phyloP scores from a whole-genome alignment of 53 echinoderm and acorn worm genomes.

The Patiria pectinifera region DNA sequence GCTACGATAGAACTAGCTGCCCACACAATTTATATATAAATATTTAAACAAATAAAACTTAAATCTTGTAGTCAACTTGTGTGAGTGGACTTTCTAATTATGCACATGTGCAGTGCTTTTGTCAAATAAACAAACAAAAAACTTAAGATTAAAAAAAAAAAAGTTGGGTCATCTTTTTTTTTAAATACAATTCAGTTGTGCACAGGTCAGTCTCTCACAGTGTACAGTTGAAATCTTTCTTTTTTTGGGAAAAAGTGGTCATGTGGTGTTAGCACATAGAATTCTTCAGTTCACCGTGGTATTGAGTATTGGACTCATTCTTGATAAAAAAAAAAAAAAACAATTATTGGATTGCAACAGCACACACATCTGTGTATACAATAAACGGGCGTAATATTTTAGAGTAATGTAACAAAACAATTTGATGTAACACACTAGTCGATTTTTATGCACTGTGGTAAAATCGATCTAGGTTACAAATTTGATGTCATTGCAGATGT shows the following conservation, averaged over 20 bases:
- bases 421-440: too few relatives aligned
- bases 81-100: slow-evolving; percentile 52
- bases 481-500: too few relatives aligned
- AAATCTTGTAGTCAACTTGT: slow-evolving; percentile 56
- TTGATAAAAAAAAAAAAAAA: too few relatives aligned
- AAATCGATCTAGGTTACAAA: too few relatives aligned
- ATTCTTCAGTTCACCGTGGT: too few relatives aligned
- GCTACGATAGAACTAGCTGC: slow-evolving; percentile 43
- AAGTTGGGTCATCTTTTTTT: slow-evolving; percentile 32
- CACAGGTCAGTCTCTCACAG: slow-evolving; percentile 26
- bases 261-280: too few relatives aligned
- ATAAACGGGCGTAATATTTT: too few relatives aligned
- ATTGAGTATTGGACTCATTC: too few relatives aligned
- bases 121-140: slow-evolving; percentile 34
- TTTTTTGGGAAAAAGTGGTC: neutral
- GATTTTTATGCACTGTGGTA: too few relatives aligned
- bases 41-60: slow-evolving; percentile 46
- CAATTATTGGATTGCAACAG: too few relatives aligned
- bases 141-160: slow-evolving; percentile 7
- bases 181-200: slow-evolving; percentile 48
- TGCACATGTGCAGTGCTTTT: slow-evolving; percentile 69
- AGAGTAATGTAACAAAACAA: too few relatives aligned
- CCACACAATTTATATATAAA: slow-evolving; percentile 58
- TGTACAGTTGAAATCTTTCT: neutral
- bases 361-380: too few relatives aligned